Base-by-base conservation (phyloP, 2,888 invertebrate species). In the Geotrupes spiniger region DNA sequence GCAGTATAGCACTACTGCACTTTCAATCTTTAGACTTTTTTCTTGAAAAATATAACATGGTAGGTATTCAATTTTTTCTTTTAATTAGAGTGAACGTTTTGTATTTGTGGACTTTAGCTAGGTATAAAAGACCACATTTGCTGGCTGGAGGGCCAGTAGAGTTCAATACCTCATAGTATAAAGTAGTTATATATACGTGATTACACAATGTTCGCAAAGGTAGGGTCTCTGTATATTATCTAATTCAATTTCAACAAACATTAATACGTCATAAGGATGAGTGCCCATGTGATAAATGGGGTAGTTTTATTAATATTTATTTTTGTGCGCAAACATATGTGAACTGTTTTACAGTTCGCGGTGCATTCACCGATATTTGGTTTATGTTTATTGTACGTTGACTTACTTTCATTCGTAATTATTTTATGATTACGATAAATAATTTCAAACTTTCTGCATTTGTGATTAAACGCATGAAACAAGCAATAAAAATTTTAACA, bases 181-280 rank as follows among this genome's bases (percentile, higher is more conserved):
- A 50, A 38, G 51, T 51, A 53, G 48, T 53, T 53, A 48, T 50
- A 53, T 53, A 56, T 42, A 49, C 46, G 57, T 51, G 56, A 50
- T 61, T 58, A 51, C 56, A 63, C 49, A 56, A 68, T 66, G 64
- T 60, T 59, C 42, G 53, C 59, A 42, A 66, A 64, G 66, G 65
- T 66, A 64, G 53, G 61, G 40, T 29, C 33, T 44, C 15, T 12
- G 21, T 6, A 27, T 6, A 16, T 46, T 28, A 26, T 14, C 9
- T 40, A 21, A 21, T 21, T 4, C 6, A 6, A 21, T 21, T 4
- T 21, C n/a, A n/a, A n/a, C n/a, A n/a, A n/a, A n/a, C n/a, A n/a
- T n/a, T n/a, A n/a, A n/a, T n/a, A n/a, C n/a, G n/a, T n/a, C n/a
- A n/a, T n/a, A n/a, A n/a, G n/a, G n/a, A n/a, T n/a, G n/a, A n/a